phyloP scores from a whole-genome alignment of 2,113 vertebrate genomes.

The Octodon degus region DNA sequence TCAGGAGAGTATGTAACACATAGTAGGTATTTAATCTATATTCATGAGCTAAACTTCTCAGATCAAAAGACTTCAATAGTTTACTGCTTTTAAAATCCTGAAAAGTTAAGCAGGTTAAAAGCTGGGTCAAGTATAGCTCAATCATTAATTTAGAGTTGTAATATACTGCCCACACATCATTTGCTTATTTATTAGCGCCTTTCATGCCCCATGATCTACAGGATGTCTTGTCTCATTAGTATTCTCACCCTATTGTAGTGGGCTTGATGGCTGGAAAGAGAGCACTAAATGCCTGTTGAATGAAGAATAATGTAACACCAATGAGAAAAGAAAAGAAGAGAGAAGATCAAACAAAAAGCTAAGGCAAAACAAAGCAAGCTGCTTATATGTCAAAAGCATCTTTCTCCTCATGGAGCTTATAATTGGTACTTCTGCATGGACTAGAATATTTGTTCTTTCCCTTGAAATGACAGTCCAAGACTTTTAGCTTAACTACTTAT shows the following conservation, averaged over 20 bases:
- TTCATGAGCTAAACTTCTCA: not conserved
- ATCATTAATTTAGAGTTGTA: not conserved
- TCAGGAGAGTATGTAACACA: rapidly evolving
- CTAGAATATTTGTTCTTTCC: not conserved
- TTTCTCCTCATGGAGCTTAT: not conserved
- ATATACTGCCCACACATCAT: not conserved
- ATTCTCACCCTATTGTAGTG: not conserved
- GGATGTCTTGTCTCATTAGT: slow-evolving; percentile 20
- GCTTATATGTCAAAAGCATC: not conserved
- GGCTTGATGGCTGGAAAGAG: not conserved
- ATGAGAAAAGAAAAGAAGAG: slow-evolving; percentile 15
- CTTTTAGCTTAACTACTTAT: not conserved
- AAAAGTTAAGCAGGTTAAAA: not conserved
- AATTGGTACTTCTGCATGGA: not conserved
- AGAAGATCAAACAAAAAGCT: slow-evolving; percentile 43
- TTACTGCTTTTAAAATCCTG: not conserved
- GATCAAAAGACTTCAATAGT: not conserved
- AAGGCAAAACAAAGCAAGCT: not conserved
- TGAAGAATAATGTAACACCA: not conserved
- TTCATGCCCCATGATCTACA: not conserved
- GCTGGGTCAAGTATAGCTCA: not conserved
- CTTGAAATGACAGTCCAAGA: slow-evolving; percentile 31
- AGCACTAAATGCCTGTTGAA: slow-evolving; percentile 34
- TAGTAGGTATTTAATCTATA: not conserved
- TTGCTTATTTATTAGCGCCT: not conserved